Evolutionary conservation across 2,113 vertebrate species (phyloP).

Genomic region (Gasterosteus nipponicus): DNA sequence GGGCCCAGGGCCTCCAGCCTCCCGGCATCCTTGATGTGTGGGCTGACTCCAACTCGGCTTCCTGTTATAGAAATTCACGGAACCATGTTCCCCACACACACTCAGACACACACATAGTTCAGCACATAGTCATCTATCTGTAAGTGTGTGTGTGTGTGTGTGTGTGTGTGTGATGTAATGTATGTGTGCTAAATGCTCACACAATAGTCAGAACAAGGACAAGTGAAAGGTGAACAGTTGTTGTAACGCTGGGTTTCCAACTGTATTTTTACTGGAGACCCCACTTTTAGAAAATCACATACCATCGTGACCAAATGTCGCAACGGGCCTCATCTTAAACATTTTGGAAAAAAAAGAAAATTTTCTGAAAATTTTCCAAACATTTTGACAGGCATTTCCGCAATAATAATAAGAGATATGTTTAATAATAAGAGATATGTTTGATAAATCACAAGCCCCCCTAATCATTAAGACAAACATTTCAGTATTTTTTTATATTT

Average conservation of each 20-base stretch:
- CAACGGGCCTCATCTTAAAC: too few relatives aligned
- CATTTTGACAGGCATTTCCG: background rate
- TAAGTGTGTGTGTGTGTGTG: slow-evolving; percentile 32
- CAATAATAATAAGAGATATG: background rate
- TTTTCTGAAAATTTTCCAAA: background rate
- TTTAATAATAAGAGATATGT: too few relatives aligned
- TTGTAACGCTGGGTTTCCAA: background rate
- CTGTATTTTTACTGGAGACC: background rate
- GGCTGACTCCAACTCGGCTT: slow-evolving; percentile 69
- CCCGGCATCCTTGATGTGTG: slow-evolving; percentile 74
- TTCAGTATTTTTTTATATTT: background rate
- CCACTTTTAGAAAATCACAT: background rate
- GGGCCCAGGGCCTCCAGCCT: slow-evolving; percentile 50
- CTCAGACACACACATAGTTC: slow-evolving; percentile 9
- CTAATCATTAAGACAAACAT: background rate
- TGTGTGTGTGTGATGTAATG: slow-evolving; percentile 32
- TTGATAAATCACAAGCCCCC: too few relatives aligned
- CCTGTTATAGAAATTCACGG: slow-evolving; percentile 78
- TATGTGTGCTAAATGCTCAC: slow-evolving; percentile 24
- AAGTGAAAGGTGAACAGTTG: slow-evolving; percentile 31
- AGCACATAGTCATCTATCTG: slow-evolving; percentile 39
- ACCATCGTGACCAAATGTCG: background rate
- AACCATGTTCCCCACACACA: slow-evolving; percentile 42
- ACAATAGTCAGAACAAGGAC: slow-evolving; percentile 47
- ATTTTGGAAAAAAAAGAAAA: background rate